Evolutionary conservation across 2,113 vertebrate species (phyloP).

Genomic region (Corythaeola cristata): DNA sequence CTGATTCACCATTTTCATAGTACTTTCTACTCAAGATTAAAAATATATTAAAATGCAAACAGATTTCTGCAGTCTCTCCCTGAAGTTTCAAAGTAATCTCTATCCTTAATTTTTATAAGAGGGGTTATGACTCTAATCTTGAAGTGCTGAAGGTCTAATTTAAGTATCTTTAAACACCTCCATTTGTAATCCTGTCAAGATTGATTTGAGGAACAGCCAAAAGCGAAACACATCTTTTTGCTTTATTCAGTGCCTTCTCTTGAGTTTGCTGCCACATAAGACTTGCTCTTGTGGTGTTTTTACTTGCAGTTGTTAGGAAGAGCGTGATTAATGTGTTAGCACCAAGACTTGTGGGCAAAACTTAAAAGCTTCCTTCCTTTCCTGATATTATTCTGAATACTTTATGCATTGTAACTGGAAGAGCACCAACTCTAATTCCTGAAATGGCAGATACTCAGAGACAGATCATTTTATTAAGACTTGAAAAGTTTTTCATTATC

Average conservation of each 20-base stretch:
- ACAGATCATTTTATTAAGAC: neutral
- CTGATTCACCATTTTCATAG: neutral
- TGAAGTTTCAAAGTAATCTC: neutral
- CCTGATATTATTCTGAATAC: neutral
- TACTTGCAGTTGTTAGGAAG: neutral
- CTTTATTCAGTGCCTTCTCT: neutral
- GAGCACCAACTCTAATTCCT: neutral
- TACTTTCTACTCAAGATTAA: neutral
- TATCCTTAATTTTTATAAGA: neutral
- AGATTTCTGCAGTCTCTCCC: neutral
- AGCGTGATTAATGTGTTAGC: neutral
- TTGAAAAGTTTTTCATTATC: neutral
- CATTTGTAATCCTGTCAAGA: neutral
- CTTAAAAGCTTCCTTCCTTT: neutral
- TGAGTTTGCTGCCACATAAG: neutral
- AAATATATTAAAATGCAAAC: neutral
- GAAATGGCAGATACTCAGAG: neutral
- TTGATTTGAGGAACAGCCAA: neutral
- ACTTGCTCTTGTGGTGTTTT: neutral
- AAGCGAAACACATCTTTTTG: neutral
- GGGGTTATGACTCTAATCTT: neutral
- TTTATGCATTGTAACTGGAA: neutral
- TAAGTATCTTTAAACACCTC: no score
- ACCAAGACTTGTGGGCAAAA: neutral
- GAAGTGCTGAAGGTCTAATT: neutral